Evolutionary conservation across 2,113 vertebrate genomes (phyloP).

Genomic region (Macrotis lagotis): DNA sequence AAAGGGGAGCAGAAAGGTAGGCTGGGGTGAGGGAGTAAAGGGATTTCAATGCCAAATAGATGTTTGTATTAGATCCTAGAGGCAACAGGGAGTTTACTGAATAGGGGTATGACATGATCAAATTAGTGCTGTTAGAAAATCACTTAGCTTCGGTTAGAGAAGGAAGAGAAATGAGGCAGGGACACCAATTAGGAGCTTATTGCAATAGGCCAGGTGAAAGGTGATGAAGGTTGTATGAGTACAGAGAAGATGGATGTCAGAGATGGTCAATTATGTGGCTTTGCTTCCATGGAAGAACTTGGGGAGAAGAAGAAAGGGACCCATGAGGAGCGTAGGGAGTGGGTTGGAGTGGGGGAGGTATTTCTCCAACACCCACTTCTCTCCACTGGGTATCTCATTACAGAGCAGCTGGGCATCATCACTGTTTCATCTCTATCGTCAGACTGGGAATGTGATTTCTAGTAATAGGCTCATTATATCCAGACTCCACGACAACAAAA

Average conservation of each 20-base stretch:
- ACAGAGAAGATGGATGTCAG: background rate
- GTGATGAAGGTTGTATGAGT: background rate
- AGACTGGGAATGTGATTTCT: background rate
- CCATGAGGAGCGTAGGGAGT: background rate
- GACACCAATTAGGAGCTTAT: background rate
- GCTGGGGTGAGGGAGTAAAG: background rate
- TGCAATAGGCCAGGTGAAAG: background rate
- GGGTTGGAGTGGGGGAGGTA: background rate
- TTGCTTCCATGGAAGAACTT: background rate
- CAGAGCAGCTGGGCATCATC: background rate
- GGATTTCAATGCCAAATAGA: no score
- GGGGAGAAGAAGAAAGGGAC: background rate
- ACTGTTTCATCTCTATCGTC: background rate
- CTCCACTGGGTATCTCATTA: background rate
- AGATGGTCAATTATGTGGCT: background rate
- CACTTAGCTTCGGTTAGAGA: background rate
- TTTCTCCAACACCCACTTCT: background rate
- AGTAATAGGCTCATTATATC: background rate
- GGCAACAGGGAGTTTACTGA: background rate
- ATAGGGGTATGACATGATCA: background rate
- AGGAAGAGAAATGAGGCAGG: background rate
- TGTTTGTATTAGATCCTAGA: background rate
- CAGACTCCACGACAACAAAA: background rate
- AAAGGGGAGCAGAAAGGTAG: background rate
- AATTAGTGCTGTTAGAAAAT: background rate